Evolutionary conservation across 2,888 invertebrate species (phyloP), one percentile per base, ranked within the genome.

Genomic region (Willowsia nigromaculata): DNA sequence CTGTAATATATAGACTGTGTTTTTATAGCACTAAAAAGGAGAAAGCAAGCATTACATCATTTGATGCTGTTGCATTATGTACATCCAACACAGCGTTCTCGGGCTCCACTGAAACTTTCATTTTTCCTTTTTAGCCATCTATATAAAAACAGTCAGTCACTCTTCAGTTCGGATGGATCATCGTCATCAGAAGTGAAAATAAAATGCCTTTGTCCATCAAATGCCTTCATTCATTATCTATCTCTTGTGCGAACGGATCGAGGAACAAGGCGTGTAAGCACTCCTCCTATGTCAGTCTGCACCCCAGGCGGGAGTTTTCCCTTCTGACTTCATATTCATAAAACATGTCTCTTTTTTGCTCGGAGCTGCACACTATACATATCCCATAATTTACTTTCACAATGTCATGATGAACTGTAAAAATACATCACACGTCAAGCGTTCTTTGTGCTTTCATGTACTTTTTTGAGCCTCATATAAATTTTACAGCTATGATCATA

Each of bases 181-280:
- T 84, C n/a, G n/a, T n/a, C 84, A 84, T 83, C 68, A 83, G 37
- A 30, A 84, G 65, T 47, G 83, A 40, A 84, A 71, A 74, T 43
- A 74, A 22, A 62, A 81, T 89, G 56, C 85, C 59, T 89, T 85
- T 81, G 81, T 89, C 89, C 85, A 33, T 89, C 89, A 89, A 89
- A 89, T 85, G 81, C 81, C 89, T 89, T 89, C 89, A 89, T 89
- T 89, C 89, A 89, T 89, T 89, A 89, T 84, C 84, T 56, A 71
- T 74, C 74, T 71, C 84, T 71, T 83, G 83, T 68, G 84, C 33
- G 33, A 74, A 83, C 56, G 71, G 84, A 84, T 84, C 53, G 71
- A 74, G 40, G 6, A 84, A 68, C 15, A 56, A 71, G 56, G 56
- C 74, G 30, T 15, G 47, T 27, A 47, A 25, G 11, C 56, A 56